These are phyloP conservation scores for Lamellibrachia columna DNA, from an alignment of 2,888 invertebrate species.

Conservation along the genomic window DNA sequence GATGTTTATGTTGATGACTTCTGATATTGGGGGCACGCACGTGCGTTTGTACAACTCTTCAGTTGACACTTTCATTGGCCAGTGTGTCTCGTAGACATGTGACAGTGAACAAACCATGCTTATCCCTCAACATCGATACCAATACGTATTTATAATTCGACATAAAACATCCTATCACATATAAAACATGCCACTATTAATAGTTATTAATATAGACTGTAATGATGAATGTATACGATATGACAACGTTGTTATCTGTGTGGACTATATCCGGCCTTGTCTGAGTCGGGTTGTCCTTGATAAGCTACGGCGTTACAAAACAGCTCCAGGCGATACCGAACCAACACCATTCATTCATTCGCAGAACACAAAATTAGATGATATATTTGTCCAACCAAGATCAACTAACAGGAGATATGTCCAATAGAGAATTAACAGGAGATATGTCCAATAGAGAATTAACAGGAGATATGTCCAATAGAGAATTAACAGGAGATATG, in stretches of 20 bases:
- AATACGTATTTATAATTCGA: conserved; percentile 4
- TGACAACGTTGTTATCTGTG: not conserved
- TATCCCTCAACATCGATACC: not conserved
- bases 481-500: too few species aligned
- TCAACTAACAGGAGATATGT: too few species aligned
- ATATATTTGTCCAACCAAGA: not conserved
- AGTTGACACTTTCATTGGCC: too few species aligned
- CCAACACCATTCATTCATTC: not conserved
- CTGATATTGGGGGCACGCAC: too few species aligned
- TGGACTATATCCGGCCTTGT: not conserved
- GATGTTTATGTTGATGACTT: too few species aligned
- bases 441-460: too few species aligned
- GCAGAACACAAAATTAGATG: not conserved
- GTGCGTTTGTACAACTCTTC: too few species aligned
- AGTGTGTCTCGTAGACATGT: too few species aligned
- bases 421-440: too few species aligned
- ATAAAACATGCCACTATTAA: not conserved
- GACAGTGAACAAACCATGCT: too few species aligned
- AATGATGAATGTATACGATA: not conserved
- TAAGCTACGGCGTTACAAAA: not conserved
- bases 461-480: too few species aligned
- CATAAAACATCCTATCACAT: not conserved
- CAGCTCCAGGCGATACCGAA: not conserved
- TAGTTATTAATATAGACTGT: not conserved
- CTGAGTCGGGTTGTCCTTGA: not conserved